Base-by-base conservation (phyloP, 2,888 invertebrate genomes). In the Lycocerus yunnanus region DNA sequence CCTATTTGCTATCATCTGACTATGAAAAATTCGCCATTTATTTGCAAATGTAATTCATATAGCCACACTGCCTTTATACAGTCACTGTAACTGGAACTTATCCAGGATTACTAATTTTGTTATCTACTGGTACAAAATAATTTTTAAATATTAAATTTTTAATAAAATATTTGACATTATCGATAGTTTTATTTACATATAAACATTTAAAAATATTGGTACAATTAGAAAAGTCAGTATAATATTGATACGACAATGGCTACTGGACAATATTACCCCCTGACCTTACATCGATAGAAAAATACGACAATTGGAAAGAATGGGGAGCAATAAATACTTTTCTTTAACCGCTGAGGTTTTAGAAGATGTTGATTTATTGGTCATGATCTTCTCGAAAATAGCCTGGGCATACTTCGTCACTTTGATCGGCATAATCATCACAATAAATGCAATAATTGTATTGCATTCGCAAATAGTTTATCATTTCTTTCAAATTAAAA, bases 71-170 rank as follows among this genome's bases (percentile, higher is more conserved):
- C n/a, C n/a, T n/a, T n/a, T n/a, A n/a, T n/a, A n/a, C n/a, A n/a
- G n/a, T n/a, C n/a, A n/a, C n/a, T n/a, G n/a, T n/a, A n/a, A n/a
- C n/a, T 80, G 93, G 95, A 27, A 90, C 91, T 67, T 95, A 98
- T 13, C 95, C 97, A 75, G 98, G 97, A 78, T 89, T 98, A 14
- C 89, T 99, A 81, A 98, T 98, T 61, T 90, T 99, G 72, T 92
- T 99, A 82, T 99, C 99, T 9, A 82, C 81, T 63, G 81, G 81
- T 60, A 78, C 82, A 59, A 79, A 81, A 75, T 83, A 80, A 78
- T 63, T 74, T 10, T 67, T 71, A 72, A 71, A 43, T 43, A 43
- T 6, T 43, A n/a, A 43, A n/a, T 43, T 43, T 43, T 5, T 43
- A 43, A 43, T 43, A 43, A 43, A 43, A 43, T 43, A 43, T 43